Evolutionary conservation across 2,888 invertebrate genomes (phyloP), one percentile per base, ranked within the genome.

Genomic region (Hypena proboscidalis): DNA sequence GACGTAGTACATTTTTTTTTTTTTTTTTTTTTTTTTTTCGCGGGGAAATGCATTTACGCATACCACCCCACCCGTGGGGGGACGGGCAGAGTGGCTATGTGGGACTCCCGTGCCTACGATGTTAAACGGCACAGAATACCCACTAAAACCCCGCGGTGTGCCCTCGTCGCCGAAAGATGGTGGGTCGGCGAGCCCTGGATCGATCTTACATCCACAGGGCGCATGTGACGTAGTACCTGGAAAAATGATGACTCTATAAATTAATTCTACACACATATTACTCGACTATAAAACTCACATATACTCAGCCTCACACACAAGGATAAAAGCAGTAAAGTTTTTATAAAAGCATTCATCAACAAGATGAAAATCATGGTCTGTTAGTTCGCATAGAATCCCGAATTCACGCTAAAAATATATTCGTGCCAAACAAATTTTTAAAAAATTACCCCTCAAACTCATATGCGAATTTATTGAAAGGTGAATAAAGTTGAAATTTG

Each of bases 281-380:
- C 50, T 49, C 52, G 42, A 36, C 11, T 21, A 15, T 35, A 51
- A n/a, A 34, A 49, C 15, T 41, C 31, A 38, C 22, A 58, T 52
- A 49, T 59, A 25, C 11, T 25, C 9, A 14, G 23, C 9, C 40
- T 41, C 30, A 42, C 31, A 40, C 23, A 41, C 26, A 42, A 36
- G 10, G 10, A 26, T 33, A n/a, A 6, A 32, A 14, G 26, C 20
- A 45, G 40, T 27, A 29, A 40, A 41, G 23, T 31, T 41, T 45
- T 55, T 52, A 57, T 38, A 48, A 53, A 56, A 64, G 65, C 59
- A 60, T 66, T 74, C 77, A 78, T 78, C 71, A 77, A 63, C 57
- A 41, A 58, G 65, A 72, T 74, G 74, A 67, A 70, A 58, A 58
- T 54, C 66, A 72, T 63, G 74, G 72, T 71, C 70, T 69, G 73